These are phyloP conservation scores for Columba livia DNA, from an alignment of 2,113 vertebrate species.

Conservation along the genomic window DNA sequence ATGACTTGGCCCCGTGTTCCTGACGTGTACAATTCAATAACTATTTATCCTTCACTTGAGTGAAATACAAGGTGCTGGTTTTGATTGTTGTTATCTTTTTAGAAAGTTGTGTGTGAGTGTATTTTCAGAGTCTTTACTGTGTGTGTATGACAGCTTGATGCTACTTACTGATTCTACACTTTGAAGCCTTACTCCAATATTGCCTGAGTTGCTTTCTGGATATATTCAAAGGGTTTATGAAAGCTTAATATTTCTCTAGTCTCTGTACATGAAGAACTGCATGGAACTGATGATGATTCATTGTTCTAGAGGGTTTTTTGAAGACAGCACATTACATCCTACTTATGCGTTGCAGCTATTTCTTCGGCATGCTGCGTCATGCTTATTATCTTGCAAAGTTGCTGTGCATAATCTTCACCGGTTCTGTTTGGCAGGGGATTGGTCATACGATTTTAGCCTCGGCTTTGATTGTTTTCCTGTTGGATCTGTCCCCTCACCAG, in stretches of 20 bases:
- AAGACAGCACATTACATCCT: not conserved
- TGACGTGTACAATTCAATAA: rapidly evolving
- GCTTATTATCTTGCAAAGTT: not conserved
- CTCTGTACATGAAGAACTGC: not conserved
- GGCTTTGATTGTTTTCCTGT: not conserved
- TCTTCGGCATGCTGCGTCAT: not conserved
- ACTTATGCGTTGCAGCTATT: not conserved
- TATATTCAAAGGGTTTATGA: not conserved
- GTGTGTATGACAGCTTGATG: not conserved
- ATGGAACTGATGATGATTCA: not conserved
- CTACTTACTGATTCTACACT: not conserved
- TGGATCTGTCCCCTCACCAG: not conserved
- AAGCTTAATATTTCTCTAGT: not conserved
- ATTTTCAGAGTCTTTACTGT: not conserved
- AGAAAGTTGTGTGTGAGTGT: not conserved
- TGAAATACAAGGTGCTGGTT: not conserved
- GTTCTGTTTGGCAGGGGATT: not conserved
- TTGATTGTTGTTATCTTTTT: not conserved
- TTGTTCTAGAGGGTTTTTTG: not conserved
- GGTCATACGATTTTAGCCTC: not conserved
- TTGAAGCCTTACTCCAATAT: not conserved
- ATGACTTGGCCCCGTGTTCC: not conserved
- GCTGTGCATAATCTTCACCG: not conserved
- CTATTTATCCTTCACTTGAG: not conserved
- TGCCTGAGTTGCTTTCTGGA: not conserved